Percentiles rank a stretch among this genome's conserved stretches.
phyloP scores from a whole-genome alignment of 2,797 vertebrate genomes.

The Falco biarmicus region DNA sequence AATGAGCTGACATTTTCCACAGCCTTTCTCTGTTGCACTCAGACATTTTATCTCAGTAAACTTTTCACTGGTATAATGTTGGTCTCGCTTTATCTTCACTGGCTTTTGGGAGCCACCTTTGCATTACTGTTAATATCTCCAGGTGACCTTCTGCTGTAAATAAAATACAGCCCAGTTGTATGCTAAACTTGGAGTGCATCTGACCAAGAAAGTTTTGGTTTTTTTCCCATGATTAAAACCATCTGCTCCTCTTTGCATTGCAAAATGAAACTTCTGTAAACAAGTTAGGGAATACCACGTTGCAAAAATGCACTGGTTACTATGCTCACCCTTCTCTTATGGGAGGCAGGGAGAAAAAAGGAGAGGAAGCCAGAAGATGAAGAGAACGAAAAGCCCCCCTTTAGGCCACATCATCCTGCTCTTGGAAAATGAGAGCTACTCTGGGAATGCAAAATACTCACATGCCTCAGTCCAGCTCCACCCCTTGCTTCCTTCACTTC shows the following conservation, averaged over 20 bases:
- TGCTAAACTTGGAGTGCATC: neutral
- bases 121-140: neutral
- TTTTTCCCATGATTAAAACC: neutral
- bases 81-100: neutral
- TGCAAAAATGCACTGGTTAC: neutral
- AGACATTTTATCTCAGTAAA: neutral
- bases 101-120: neutral
- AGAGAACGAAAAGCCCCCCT: neutral
- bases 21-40: neutral
- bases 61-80: neutral
- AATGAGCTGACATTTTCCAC: neutral
- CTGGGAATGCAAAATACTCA: conserved; percentile 46
- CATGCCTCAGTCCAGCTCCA: conserved; percentile 15
- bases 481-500: conserved; percentile 30
- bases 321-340: neutral
- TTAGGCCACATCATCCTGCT: neutral
- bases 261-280: conserved; percentile 28
- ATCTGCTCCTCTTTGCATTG: neutral
- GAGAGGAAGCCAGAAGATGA: neutral
- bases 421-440: neutral
- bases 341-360: neutral
- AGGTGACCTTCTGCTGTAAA: neutral
- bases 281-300: neutral
- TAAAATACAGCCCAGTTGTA: conserved; percentile 12
- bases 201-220: neutral